These are phyloP conservation scores for Perca schrenkii DNA, from an alignment of 2,113 vertebrate species.

Conservation along the genomic window DNA sequence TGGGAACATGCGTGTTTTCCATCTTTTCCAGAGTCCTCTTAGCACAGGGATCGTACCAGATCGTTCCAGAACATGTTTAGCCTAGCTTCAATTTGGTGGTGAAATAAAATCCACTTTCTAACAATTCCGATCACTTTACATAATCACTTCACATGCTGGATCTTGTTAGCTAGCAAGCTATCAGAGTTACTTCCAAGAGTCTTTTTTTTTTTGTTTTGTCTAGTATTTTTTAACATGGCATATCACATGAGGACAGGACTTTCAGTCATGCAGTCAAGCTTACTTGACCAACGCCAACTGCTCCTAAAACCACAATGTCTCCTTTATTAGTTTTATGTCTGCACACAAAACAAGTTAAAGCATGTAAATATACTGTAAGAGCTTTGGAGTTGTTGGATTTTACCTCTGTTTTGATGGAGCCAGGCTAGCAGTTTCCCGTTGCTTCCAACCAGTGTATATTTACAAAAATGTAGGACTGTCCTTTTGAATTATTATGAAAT, in stretches of 20 bases:
- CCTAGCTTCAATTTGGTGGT: background rate
- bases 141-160: background rate
- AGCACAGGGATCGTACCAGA: no score
- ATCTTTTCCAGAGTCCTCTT: no score
- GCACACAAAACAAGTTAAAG: background rate
- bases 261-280: background rate
- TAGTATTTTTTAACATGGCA: background rate
- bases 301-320: no score
- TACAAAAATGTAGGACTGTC: background rate
- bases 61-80: background rate
- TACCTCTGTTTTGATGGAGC: background rate
- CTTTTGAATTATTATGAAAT: background rate
- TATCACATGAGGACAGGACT: background rate
- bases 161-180: conserved; percentile 6
- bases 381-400: background rate
- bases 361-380: background rate
- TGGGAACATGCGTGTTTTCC: background rate
- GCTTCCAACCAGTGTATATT: background rate
- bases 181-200: background rate
- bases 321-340: background rate
- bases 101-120: no score
- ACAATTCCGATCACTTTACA: background rate
- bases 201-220: background rate
- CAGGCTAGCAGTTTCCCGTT: background rate
- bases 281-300: background rate